Conservation (phyloP, 1,140 invertebrate species). For the Lanistes nyassanus region DNA sequence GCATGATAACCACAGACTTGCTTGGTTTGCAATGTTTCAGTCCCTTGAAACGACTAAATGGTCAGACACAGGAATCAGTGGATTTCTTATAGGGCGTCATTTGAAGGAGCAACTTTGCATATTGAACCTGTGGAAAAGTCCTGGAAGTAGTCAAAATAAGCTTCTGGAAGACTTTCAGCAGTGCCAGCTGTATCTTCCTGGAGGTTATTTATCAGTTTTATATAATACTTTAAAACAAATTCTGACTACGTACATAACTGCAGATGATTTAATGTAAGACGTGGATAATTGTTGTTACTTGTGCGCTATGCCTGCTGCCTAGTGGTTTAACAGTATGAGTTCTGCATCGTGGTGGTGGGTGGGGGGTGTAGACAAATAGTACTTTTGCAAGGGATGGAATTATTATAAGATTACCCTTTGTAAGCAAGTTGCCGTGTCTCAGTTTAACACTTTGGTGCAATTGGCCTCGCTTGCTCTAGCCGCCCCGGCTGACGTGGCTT, state of each 20-base stretch:
- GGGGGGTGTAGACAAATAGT: too few relatives aligned
- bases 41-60: not conserved
- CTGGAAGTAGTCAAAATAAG: not conserved
- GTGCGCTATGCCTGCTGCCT: too few relatives aligned
- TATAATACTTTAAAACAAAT: too few relatives aligned
- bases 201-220: not conserved
- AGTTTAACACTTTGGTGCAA: not conserved
- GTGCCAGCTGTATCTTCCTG: not conserved
- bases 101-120: not conserved
- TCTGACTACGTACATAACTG: too few relatives aligned
- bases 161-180: not conserved
- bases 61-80: not conserved
- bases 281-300: too few relatives aligned
- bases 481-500: too few relatives aligned
- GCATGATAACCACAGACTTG: not conserved
- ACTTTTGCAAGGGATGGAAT: too few relatives aligned
- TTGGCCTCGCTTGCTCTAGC: not conserved
- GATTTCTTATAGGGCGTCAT: not conserved
- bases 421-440: not conserved
- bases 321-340: too few relatives aligned
- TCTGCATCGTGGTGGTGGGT: too few relatives aligned
- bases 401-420: too few relatives aligned
- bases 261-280: too few relatives aligned
- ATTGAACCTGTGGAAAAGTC: not conserved
- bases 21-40: not conserved